These are phyloP conservation scores for Acleris holmiana DNA, from an alignment of 2,888 invertebrate genomes.

Conservation along the genomic window DNA sequence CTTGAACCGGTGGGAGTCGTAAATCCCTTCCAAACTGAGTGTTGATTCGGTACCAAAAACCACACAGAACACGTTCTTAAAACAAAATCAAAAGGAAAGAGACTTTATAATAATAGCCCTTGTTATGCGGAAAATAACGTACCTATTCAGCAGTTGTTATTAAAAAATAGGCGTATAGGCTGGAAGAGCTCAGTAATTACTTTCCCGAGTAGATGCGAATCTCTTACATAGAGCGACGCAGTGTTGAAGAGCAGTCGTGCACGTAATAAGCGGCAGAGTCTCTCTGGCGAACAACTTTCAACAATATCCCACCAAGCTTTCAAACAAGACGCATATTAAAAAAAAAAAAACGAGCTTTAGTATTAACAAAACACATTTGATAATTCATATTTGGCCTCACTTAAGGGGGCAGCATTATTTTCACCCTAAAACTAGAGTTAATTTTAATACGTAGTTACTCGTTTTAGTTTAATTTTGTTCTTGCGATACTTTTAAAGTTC, in stretches of 20 bases:
- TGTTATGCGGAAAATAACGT: background rate
- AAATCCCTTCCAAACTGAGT: conserved; percentile 45
- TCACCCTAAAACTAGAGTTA: too few relatives aligned
- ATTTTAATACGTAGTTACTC: too few relatives aligned
- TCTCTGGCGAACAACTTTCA: background rate
- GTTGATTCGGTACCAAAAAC: conserved; percentile 39
- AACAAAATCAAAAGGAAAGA: background rate
- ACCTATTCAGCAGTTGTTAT: background rate
- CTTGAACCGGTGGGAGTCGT: conserved; percentile 41
- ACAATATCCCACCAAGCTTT: conserved; percentile 1
- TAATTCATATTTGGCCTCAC: too few relatives aligned
- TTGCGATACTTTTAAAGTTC: too few relatives aligned
- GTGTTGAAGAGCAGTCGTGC: conserved; percentile 4
- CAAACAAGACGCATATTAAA: background rate
- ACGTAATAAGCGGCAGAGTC: conserved; percentile 12
- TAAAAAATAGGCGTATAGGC: conserved; percentile 1
- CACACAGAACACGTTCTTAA: conserved; percentile 2
- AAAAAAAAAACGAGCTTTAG: too few relatives aligned
- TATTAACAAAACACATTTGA: too few relatives aligned
- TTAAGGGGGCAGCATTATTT: too few relatives aligned
- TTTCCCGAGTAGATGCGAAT: conserved; percentile 23
- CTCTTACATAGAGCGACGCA: conserved; percentile 6
- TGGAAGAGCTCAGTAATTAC: conserved; percentile 16
- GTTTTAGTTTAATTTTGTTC: too few relatives aligned
- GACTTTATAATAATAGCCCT: background rate